These are phyloP conservation scores for Chrysaora quinquecirrha DNA, from an alignment of 30 jellyfish, hydroid and myxozoan species.

Conservation along the genomic window DNA sequence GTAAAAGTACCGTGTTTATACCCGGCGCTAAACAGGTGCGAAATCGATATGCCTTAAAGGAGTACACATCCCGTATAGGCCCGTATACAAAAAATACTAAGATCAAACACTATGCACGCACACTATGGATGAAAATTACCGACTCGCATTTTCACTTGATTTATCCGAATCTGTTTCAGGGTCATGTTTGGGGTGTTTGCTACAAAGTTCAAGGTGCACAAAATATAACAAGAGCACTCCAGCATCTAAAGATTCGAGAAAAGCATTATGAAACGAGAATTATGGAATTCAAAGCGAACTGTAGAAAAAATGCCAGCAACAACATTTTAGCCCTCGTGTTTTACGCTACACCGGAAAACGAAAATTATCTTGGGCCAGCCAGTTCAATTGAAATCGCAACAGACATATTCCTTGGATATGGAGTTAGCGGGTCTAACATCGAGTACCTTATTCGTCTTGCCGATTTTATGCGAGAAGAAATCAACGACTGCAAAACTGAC, in stretches of 20 bases:
- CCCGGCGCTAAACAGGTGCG: no score
- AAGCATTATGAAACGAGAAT: slow-evolving; percentile 56
- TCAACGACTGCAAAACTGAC: slow-evolving; percentile 57
- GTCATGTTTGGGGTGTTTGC: slow-evolving; percentile 90
- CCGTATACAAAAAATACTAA: no score
- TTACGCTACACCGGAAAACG: slow-evolving; percentile 77
- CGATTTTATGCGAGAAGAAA: slow-evolving; percentile 78
- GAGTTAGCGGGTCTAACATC: slow-evolving; percentile 81
- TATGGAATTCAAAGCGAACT: slow-evolving; percentile 36
- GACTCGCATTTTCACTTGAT: no score
- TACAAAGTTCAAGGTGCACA: slow-evolving; percentile 79
- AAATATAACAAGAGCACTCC: slow-evolving; percentile 64
- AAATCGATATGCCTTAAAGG: no score
- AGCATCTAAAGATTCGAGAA: slow-evolving; percentile 78
- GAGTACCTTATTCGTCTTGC: slow-evolving; percentile 85
- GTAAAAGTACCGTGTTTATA: no score
- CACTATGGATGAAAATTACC: no score
- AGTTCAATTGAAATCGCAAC: slow-evolving; percentile 43
- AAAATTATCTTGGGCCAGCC: slow-evolving; percentile 61
- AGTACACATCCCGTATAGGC: no score
- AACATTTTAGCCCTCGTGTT: slow-evolving; percentile 59
- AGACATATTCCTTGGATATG: slow-evolving; percentile 68
- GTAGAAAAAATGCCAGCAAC: neutral
- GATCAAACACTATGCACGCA: no score
- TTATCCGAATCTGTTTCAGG: no score